Conservation (phyloP, 2,888 invertebrate genomes). For the Syritta pipiens region DNA sequence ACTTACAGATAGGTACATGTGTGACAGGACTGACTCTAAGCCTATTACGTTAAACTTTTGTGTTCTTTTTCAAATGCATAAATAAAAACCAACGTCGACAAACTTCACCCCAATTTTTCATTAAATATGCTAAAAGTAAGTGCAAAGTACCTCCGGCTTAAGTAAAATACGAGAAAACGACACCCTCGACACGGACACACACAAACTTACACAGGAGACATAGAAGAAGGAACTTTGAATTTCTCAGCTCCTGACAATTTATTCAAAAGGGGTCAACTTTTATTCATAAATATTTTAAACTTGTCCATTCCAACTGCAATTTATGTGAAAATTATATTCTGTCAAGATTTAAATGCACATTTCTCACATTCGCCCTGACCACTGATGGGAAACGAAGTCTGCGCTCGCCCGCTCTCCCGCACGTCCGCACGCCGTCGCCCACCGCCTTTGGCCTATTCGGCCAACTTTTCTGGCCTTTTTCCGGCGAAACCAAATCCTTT, state of each 20-base stretch:
- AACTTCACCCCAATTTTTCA: slow-evolving; percentile 60
- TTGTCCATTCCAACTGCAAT: slow-evolving; percentile 55
- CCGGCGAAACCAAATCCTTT: slow-evolving; percentile 15
- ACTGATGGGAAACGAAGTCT: slow-evolving; percentile 39
- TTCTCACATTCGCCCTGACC: slow-evolving; percentile 56
- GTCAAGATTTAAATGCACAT: slow-evolving; percentile 47
- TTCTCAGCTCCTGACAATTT: slow-evolving; percentile 50
- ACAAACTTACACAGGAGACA: slow-evolving; percentile 22
- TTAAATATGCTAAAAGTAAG: slow-evolving; percentile 66
- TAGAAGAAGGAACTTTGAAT: slow-evolving; percentile 43
- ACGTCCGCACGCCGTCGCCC: not conserved
- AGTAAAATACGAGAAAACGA: slow-evolving; percentile 55
- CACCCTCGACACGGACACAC: no score
- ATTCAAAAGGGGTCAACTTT: slow-evolving; percentile 67
- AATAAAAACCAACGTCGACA: slow-evolving; percentile 54
- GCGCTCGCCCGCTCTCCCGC: not conserved
- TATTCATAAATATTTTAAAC: slow-evolving; percentile 68
- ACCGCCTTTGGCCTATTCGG: slow-evolving; percentile 18
- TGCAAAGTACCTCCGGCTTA: slow-evolving; percentile 62
- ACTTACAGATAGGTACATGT: no score
- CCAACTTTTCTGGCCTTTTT: slow-evolving; percentile 20
- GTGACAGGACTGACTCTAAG: not conserved
- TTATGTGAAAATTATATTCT: slow-evolving; percentile 63
- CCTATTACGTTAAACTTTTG: slow-evolving; percentile 13
- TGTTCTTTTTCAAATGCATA: slow-evolving; percentile 54